Evolutionary conservation across 2,113 vertebrate genomes (phyloP).

Genomic region (Stegostoma tigrinum): DNA sequence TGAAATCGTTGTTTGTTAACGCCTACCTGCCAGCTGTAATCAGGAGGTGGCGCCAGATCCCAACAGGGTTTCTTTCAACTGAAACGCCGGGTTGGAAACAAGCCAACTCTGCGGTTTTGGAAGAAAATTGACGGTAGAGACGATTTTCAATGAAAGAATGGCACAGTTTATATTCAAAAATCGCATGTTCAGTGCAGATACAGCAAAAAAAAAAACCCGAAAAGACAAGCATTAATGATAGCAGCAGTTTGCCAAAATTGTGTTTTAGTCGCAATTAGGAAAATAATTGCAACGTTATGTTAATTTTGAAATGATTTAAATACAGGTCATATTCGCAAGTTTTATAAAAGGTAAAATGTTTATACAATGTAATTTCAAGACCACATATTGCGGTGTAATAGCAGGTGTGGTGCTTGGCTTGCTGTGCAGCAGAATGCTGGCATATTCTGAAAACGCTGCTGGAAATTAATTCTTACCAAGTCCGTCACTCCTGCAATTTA

Average conservation of each 20-base stretch:
- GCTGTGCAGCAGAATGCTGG: no score
- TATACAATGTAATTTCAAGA: background rate
- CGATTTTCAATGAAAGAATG: background rate
- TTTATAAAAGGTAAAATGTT: background rate
- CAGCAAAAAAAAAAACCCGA: background rate
- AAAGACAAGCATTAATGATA: background rate
- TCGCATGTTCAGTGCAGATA: background rate
- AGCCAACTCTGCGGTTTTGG: slow-evolving; percentile 18
- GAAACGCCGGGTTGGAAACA: slow-evolving; percentile 8
- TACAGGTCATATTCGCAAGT: background rate
- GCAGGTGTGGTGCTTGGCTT: background rate
- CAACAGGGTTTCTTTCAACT: slow-evolving; percentile 31
- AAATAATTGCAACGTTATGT: background rate
- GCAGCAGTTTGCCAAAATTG: background rate
- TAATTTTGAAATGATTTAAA: background rate
- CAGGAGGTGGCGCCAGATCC: slow-evolving; percentile 37
- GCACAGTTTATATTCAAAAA: background rate
- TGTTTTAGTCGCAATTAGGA: background rate
- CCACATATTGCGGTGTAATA: background rate
- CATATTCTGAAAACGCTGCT: background rate
- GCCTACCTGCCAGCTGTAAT: slow-evolving; percentile 34
- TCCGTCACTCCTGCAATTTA: background rate
- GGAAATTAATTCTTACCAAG: background rate
- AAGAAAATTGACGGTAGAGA: slow-evolving; percentile 2
- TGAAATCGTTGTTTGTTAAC: background rate